Evolutionary conservation across 2,113 vertebrate species (phyloP).

Genomic region (Calypte anna): DNA sequence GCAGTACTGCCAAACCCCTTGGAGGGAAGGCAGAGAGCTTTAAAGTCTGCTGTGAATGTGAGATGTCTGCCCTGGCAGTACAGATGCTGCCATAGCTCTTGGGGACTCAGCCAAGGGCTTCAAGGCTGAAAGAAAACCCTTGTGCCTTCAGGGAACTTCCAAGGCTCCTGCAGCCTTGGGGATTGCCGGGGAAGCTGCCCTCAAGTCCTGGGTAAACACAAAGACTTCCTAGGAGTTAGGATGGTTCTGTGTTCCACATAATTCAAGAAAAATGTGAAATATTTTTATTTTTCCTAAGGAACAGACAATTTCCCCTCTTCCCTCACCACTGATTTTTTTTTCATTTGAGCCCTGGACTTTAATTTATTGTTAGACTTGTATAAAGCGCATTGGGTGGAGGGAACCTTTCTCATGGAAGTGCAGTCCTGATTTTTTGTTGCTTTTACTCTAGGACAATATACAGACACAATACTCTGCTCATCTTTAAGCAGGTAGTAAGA

Average conservation of each 20-base stretch:
- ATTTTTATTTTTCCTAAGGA: neutral
- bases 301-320: neutral
- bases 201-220: neutral
- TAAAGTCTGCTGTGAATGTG: neutral
- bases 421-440: neutral
- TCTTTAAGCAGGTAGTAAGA: neutral
- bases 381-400: neutral
- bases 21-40: neutral
- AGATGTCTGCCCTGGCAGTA: neutral
- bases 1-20: neutral
- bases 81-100: neutral
- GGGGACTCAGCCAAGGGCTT: neutral
- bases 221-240: neutral
- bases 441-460: neutral
- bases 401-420: neutral
- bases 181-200: neutral
- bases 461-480: neutral
- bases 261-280: neutral
- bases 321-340: neutral
- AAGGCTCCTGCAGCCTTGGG: neutral
- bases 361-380: neutral
- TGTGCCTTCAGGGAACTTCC: neutral
- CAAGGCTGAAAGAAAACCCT: fast-evolving
- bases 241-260: neutral
- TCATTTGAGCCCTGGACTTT: neutral